Conservation (phyloP, 2,113 vertebrate genomes). For the Willisornis vidua region DNA sequence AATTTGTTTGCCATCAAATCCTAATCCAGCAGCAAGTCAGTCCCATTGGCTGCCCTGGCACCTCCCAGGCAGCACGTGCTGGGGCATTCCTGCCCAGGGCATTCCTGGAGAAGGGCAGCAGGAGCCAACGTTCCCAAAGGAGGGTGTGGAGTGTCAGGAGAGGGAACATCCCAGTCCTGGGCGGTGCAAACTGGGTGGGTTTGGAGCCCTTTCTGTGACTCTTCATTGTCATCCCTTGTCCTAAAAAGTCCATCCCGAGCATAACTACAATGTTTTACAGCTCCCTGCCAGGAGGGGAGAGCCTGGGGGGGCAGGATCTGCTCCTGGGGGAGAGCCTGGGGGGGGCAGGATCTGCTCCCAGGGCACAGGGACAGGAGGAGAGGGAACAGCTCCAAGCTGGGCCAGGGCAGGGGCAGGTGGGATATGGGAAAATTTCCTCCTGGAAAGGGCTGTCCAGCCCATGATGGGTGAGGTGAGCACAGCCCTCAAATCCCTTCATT, state of each 20-base stretch:
- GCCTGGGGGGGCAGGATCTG: background rate
- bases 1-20: background rate
- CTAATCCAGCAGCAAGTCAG: background rate
- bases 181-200: fast-evolving
- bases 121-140: fast-evolving
- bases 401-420: background rate
- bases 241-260: background rate
- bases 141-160: fast-evolving
- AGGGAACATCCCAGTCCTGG: fast-evolving
- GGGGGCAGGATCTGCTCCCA: background rate
- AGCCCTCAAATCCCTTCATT: background rate
- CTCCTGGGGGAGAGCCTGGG: background rate
- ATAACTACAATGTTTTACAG: fast-evolving
- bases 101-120: fast-evolving
- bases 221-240: fast-evolving
- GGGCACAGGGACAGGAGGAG: background rate
- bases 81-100: background rate
- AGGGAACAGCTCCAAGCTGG: background rate
- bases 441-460: background rate
- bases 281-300: background rate
- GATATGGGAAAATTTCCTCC: background rate
- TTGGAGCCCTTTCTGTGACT: background rate
- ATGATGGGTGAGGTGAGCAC: background rate
- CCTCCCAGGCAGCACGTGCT: fast-evolving
- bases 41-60: background rate